Base-by-base conservation (phyloP, 1,140 invertebrate genomes). In the Homarus americanus region DNA sequence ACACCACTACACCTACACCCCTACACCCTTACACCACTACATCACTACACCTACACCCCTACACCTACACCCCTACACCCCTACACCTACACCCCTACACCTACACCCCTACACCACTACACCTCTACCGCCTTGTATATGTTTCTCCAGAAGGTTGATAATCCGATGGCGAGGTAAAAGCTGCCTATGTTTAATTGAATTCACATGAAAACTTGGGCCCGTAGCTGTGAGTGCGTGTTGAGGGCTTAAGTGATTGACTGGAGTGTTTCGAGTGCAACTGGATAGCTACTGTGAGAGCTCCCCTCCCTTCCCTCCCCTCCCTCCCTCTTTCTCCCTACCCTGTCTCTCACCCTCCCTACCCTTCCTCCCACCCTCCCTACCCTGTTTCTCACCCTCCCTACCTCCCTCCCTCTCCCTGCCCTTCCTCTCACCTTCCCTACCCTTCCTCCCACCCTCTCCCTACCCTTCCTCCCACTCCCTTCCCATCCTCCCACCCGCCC, bases 221-320 rank as follows among this genome's bases (percentile, higher is more conserved):
- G 34, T 36, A 38, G 40, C 38, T 32, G 40, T 17, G 44, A 90
- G 87, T 72, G 87, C 49, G 41, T 38, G 63, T 83, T 28, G 80
- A 90, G 87, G 80, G 49, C 36, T n/a, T 53, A 82, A 90, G 87
- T 90, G 87, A 90, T 90, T 83, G 87, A 90, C 87, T 90, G 38
- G 58, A 90, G 87, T 40, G 41, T 32, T 76, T 90, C 58, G 72
- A 90, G 87, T 90, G 87, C 87, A 82, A 82, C 80, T 66, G 87
- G 80, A 90, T 90, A 90, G 87, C 80, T 44, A 66, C 78, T 66
- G 12, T 66, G 32, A 82, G 76, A 72, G 78, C 34, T 10, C 24
- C 73, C 73, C 32, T 76, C 34, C 73, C 40, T 72, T 24, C 66
- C 20, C 72, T 28, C 72, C 72, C 72, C 72, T 7, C 1, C 38